Evolutionary conservation across 1,140 invertebrate genomes (phyloP).

Genomic region (Drosophila fuyamai): DNA sequence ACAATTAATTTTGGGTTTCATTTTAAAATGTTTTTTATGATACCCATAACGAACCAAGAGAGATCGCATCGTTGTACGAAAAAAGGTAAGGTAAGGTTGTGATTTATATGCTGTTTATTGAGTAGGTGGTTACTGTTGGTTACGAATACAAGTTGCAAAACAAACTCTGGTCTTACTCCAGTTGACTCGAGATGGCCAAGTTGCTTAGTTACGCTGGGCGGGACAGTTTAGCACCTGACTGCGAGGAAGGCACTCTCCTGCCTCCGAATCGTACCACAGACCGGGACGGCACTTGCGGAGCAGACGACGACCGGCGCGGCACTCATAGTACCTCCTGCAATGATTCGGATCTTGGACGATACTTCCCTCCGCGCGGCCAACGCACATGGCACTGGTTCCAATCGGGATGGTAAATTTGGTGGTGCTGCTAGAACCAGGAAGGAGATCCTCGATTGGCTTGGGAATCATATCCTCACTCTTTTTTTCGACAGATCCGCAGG

Average conservation of each 20-base stretch:
- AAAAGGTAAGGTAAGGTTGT: neutral
- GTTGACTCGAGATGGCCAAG: neutral
- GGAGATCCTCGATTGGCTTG: constrained; percentile 4
- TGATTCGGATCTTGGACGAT: constrained; percentile 47
- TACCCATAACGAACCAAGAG: no score
- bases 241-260: constrained; percentile 38
- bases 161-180: constrained; percentile 6
- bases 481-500: neutral
- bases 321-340: constrained; percentile 55
- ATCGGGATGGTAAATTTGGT: neutral
- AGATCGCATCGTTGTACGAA: neutral
- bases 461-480: neutral
- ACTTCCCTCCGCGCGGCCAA: constrained; percentile 27
- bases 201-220: constrained; percentile 52
- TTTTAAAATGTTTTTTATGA: no score
- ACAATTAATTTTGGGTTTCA: no score
- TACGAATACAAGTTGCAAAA: constrained; percentile 24
- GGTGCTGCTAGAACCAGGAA: constrained; percentile 7
- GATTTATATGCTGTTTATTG: constrained; percentile 42
- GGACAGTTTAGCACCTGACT: constrained; percentile 47
- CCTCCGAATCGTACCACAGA: constrained; percentile 55
- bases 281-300: constrained; percentile 39
- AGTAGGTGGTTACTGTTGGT: constrained; percentile 38
- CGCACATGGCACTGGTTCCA: constrained; percentile 27
- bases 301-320: constrained; percentile 29